Base-by-base conservation (phyloP, 1,140 invertebrate genomes). In the Vanessa atalanta region DNA sequence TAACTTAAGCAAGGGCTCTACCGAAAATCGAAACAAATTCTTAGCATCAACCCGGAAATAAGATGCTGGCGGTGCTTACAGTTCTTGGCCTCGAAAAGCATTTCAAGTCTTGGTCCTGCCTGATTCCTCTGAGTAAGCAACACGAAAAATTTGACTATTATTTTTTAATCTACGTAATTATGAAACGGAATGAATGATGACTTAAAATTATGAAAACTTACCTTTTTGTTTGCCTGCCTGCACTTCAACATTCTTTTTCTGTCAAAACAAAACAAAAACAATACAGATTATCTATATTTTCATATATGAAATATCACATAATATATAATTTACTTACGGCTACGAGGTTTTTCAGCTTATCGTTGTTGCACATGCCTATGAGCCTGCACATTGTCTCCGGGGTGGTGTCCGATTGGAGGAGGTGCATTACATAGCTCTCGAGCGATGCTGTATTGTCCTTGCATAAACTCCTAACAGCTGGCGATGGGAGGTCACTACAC, bases 351-450 rank as follows among this genome's bases (percentile, higher is more conserved):
- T 90, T 83, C 0, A 92, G 15, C 65, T 92, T 90, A 9, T 73
- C 72, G 65, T 87, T 92, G 65, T 88, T 87, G 70, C 90, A 92
- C 85, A 92, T 90, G 64, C 84, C 84, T 43, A 92, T 79, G 51
- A 90, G 71, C 4, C 63, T 66, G 72, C 90, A 92, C 86, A 92
- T 88, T 26, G 85, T 88, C 57, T 89, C 85, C 0, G 88, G 71
- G 0, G 81, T 74, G 11, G 85, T 80, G 0, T 87, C 70, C 0
- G 90, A 92, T 6, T 74, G 43, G 11, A 92, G 79, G 9, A 91
- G 82, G 43, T 90, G 86, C 57, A 66, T 66, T 9, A 91, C 48
- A 73, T 92, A 92, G 60, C 82, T 26, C 47, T 84, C 79, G 15
- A 89, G 72, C 16, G 77, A 60, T 0, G 81, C 82, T 0, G 88